Base-by-base conservation (phyloP, 2,113 vertebrate species). In the Scomber scombrus region DNA sequence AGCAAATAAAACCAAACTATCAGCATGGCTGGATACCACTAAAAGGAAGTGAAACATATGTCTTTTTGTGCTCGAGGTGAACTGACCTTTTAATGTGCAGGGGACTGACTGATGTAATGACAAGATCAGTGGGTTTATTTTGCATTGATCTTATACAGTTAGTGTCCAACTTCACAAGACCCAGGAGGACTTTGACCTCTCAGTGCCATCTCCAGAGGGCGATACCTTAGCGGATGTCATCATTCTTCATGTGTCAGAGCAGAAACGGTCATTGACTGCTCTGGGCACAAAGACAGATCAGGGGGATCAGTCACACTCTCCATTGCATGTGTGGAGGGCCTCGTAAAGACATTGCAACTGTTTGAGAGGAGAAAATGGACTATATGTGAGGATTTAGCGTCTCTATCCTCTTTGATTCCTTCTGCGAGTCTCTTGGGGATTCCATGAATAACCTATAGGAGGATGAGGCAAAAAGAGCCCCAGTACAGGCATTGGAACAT, bases 371-470 rank as follows among this genome's bases (percentile, higher is more conserved):
- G 52, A 23, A 54, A 21, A 55, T 68, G 23, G 11, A 18, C 19
- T 61, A 4, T 72, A 49, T 67, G 40, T 60, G 64, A 81, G 55
- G 84, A 75, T 84, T 84, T 78, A 34, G 61, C 62, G 40, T 45
- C 54, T 64, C n/a, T 49, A 71, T 80, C 72, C 68, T 63, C 73
- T 83, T 71, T 83, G 70, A 75, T 66, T 66, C 60, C 55, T 63
- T 54, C 45, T 69, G 50, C 11, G 1, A 49, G 47, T 64, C 79
- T 62, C 60, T 49, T 58, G 63, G 63, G 71, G 31, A 56, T 62
- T 3, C 40, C 21, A 5, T 54, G 46, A 72, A 52, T 61, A 78
- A 71, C 26, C 78, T 85, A 66, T 46, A 40, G 68, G 26, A 75
- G 31, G 68, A 47, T 56, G 75, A 82, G 34, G 31, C 61, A 23